These are phyloP conservation scores for Porites cylindrica DNA, from an alignment of 92 coral and sea anemone genomes.

Conservation along the genomic window DNA sequence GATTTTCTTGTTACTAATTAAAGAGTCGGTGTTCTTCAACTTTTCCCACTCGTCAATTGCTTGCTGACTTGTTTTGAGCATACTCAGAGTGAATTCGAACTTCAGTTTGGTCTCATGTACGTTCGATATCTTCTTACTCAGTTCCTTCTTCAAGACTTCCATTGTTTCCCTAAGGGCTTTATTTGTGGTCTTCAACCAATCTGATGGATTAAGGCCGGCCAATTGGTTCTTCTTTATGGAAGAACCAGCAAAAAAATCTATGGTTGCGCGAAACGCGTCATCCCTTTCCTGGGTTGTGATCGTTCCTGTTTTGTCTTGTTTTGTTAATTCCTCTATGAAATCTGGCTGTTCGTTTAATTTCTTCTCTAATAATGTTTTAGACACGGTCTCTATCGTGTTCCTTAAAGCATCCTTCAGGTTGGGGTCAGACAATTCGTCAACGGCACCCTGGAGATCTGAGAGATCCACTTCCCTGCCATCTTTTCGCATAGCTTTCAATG, in stretches of 20 bases:
- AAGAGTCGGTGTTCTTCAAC: background rate
- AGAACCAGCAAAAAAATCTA: conserved; percentile 39
- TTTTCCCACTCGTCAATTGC: conserved; percentile 27
- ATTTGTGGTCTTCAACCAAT: conserved; percentile 32
- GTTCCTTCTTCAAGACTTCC: background rate
- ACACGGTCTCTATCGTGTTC: background rate
- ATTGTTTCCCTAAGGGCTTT: background rate
- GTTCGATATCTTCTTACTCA: background rate
- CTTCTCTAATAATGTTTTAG: background rate
- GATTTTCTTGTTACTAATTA: background rate
- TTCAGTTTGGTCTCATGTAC: conserved; percentile 8
- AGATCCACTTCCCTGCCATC: background rate
- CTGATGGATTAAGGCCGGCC: background rate
- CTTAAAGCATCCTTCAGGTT: background rate
- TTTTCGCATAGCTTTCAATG: conserved; percentile 1
- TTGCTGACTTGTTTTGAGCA: background rate
- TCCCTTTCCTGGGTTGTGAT: conserved; percentile 3
- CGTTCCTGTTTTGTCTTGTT: background rate
- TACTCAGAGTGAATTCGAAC: conserved; percentile 55
- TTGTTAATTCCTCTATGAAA: background rate
- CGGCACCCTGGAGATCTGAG: conserved; percentile 1
- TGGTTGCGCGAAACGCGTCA: conserved; percentile 35
- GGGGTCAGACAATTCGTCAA: conserved; percentile 14
- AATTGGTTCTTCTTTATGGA: conserved; percentile 12
- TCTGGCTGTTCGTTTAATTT: conserved; percentile 26